These are phyloP conservation scores for Trimorus sp. DNA, from an alignment of 2,888 invertebrate species.

Conservation along the genomic window DNA sequence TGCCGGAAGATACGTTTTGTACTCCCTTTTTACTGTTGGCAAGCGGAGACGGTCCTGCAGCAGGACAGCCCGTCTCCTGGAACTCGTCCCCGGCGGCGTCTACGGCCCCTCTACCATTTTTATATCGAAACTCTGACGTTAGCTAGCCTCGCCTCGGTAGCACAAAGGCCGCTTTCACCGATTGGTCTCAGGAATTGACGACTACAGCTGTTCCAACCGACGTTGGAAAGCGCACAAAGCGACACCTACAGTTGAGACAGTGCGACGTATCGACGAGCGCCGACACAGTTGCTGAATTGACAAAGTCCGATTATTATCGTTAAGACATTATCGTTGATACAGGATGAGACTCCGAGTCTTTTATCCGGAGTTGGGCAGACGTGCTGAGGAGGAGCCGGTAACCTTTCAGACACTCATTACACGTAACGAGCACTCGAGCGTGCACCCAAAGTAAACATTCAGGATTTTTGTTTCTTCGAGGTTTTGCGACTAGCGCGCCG, in stretches of 20 bases:
- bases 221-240: constrained; percentile 35
- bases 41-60: no score
- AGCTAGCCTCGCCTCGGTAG: constrained; percentile 42
- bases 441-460: constrained; percentile 72
- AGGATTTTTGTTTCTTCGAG: constrained; percentile 66
- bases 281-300: constrained; percentile 72
- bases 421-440: constrained; percentile 54
- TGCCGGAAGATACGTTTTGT: no score
- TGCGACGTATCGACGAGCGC: constrained; percentile 41
- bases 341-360: constrained; percentile 44
- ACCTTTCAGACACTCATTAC: constrained; percentile 60
- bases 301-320: constrained; percentile 74
- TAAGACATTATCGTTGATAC: constrained; percentile 73
- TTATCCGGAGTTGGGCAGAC: constrained; percentile 50
- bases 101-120: constrained; percentile 38
- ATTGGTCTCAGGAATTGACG: constrained; percentile 54
- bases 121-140: constrained; percentile 29
- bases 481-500: background rate
- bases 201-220: constrained; percentile 30
- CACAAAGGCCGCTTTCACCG: constrained; percentile 40
- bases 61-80: background rate
- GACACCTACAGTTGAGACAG: constrained; percentile 21
- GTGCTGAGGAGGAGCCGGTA: constrained; percentile 44
- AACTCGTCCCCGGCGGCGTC: constrained; percentile 22
- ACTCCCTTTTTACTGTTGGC: no score